Base-by-base conservation (phyloP, 2,888 invertebrate genomes). In the Linyphia triangularis region DNA sequence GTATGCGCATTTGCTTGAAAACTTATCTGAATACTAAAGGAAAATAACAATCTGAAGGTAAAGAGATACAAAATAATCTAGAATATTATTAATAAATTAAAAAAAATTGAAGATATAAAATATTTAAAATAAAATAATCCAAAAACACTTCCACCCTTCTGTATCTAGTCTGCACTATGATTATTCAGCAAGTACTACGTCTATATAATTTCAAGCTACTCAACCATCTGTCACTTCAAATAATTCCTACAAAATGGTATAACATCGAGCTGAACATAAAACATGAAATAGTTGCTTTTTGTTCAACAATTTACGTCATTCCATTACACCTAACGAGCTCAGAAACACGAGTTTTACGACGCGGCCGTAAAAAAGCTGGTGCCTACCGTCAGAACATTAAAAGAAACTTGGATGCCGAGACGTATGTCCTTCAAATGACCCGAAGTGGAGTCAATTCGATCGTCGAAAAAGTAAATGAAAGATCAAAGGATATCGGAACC, bases 261-360 rank as follows among this genome's bases (percentile, higher is more conserved):
- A 51, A 51, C 51, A 10, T 51, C 13, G 51, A 51, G n/a, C 16
- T 16, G 51, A n/a, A 51, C 51, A n/a, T 51, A 13, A 51, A 51
- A 51, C 51, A 3, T n/a, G 51, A 51, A 51, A 51, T n/a, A 51
- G 51, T 51, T 51, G 51, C 51, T 67, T 30, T 30, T 30, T 67
- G 30, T 67, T 33, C 67, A 10, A 67, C 33, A 67, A 33, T 67
- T 67, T 33, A 67, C 67, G 33, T 33, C 33, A 22, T 33, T 67
- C 67, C 67, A 67, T 67, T 67, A 67, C 33, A 19, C 67, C 67
- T 67, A 67, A 67, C 67, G 67, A 67, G 67, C 19, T 9, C 67
- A n/a, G 30, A 22, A 67, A 67, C 67, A 67, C n/a, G 33, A 67
- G 67, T 67, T 67, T 67, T 67, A 67, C 67, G 67, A 67, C 33